A percentile compares a stretch with the other conserved stretches of the same genome.
These are phyloP conservation scores for Tolypeutes matacus DNA, from an alignment of 2,797 vertebrate genomes.

Conservation along the genomic window DNA sequence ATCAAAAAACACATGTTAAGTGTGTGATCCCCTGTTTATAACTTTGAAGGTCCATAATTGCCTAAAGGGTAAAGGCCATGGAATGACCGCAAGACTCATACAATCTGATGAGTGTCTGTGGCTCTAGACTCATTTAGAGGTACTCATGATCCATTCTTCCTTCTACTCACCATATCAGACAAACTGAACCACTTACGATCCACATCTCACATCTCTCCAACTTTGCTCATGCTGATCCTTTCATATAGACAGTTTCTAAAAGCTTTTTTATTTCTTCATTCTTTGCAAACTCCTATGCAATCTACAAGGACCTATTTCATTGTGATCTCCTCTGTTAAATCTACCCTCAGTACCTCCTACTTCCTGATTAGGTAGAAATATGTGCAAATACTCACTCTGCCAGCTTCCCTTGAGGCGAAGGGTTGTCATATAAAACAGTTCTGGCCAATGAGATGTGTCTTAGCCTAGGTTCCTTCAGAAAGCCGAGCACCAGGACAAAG, in stretches of 20 bases:
- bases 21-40: neutral
- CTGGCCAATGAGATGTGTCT: neutral
- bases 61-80: neutral
- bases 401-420: neutral
- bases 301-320: neutral
- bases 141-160: neutral
- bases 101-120: rapidly evolving
- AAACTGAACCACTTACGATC: neutral
- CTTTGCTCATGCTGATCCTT: neutral
- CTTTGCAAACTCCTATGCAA: neutral
- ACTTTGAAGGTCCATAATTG: neutral
- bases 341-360: neutral
- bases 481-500: neutral
- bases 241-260: neutral
- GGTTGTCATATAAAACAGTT: neutral
- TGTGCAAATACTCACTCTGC: neutral
- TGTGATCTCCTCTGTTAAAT: neutral
- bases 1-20: neutral
- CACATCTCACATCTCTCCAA: neutral
- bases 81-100: neutral
- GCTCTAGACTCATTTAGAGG: neutral
- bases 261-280: neutral
- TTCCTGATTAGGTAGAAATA: neutral
- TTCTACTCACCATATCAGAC: neutral
- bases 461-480: neutral